A percentile compares a stretch with the other conserved stretches of the same genome.
phyloP scores from a whole-genome alignment of 2,888 invertebrate genomes.

The Geotrupes spiniger region DNA sequence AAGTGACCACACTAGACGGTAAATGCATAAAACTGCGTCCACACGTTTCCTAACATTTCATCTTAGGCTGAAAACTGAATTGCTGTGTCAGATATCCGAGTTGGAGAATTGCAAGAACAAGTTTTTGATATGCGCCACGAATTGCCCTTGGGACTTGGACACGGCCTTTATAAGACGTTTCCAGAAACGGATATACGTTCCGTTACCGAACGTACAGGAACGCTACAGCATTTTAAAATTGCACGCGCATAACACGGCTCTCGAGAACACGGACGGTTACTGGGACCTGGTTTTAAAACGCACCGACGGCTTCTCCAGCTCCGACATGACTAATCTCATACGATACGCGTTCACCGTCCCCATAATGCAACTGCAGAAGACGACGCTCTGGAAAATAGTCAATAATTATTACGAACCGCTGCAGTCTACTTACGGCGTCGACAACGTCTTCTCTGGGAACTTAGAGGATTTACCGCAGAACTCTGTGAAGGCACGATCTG shows the following conservation, averaged over 20 bases:
- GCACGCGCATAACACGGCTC: conserved; percentile 32
- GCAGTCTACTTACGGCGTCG: neutral
- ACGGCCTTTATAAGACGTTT: conserved; percentile 58
- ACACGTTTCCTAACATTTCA: no score
- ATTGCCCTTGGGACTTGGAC: conserved; percentile 63
- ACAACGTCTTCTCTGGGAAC: conserved; percentile 10
- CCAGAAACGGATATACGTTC: conserved; percentile 56
- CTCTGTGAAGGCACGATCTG: conserved; percentile 37
- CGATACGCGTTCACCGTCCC: conserved; percentile 51
- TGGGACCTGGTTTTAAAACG: conserved; percentile 47
- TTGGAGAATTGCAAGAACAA: conserved; percentile 38
- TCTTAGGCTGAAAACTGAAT: conserved; percentile 55
- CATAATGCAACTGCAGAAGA: conserved; percentile 50
- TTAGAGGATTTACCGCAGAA: conserved; percentile 36
- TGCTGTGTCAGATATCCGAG: conserved; percentile 55
- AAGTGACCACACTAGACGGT: conserved; percentile 53
- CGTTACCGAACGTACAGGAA: conserved; percentile 49
- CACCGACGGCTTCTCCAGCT: conserved; percentile 57
- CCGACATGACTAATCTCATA: conserved; percentile 54
- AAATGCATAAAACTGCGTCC: no score
- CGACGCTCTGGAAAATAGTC: conserved; percentile 44
- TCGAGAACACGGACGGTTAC: conserved; percentile 34
- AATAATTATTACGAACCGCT: conserved; percentile 37
- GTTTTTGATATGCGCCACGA: conserved; percentile 57
- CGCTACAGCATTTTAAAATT: conserved; percentile 39